A percentile compares a stretch with the other conserved stretches of the same genome.
These are phyloP conservation scores for Trochalopteron elliotii DNA, from an alignment of 2,113 vertebrate genomes.

Conservation along the genomic window DNA sequence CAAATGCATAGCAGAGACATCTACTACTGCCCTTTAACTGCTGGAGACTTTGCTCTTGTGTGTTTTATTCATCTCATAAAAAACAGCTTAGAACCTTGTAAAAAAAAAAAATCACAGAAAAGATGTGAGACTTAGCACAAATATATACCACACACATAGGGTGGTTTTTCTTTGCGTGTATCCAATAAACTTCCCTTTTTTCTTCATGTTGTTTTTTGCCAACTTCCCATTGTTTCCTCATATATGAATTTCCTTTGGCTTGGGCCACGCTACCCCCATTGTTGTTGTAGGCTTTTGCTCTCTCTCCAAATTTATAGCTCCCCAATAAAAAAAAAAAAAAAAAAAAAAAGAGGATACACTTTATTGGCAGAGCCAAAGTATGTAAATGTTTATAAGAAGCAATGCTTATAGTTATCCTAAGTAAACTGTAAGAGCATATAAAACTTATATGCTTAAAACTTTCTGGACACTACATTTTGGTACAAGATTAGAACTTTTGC, in stretches of 20 bases:
- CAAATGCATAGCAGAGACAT: constrained; percentile 46
- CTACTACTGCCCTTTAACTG: constrained; percentile 28
- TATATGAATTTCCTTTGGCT: constrained; percentile 29
- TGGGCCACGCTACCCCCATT: neutral
- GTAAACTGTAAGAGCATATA: constrained; percentile 25
- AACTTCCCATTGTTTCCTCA: constrained; percentile 6
- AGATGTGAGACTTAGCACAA: constrained; percentile 51
- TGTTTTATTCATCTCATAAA: constrained; percentile 64
- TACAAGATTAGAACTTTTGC: neutral
- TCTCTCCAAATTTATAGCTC: neutral
- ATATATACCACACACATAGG: constrained; percentile 25
- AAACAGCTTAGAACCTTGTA: constrained; percentile 64
- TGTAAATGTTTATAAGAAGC: constrained; percentile 18
- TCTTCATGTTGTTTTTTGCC: neutral
- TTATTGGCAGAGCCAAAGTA: constrained; percentile 17
- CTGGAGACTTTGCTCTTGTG: constrained; percentile 51
- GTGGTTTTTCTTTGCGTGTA: neutral
- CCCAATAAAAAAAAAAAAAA: neutral
- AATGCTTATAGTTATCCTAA: constrained; percentile 15
- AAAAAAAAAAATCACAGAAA: constrained; percentile 44
- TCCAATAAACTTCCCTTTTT: neutral
- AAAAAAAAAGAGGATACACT: neutral
- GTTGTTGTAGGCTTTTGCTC: neutral
- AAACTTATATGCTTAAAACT: neutral
- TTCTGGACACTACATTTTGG: neutral